Conservation (phyloP, 2,888 invertebrate species). For the Doris montereyensis region DNA sequence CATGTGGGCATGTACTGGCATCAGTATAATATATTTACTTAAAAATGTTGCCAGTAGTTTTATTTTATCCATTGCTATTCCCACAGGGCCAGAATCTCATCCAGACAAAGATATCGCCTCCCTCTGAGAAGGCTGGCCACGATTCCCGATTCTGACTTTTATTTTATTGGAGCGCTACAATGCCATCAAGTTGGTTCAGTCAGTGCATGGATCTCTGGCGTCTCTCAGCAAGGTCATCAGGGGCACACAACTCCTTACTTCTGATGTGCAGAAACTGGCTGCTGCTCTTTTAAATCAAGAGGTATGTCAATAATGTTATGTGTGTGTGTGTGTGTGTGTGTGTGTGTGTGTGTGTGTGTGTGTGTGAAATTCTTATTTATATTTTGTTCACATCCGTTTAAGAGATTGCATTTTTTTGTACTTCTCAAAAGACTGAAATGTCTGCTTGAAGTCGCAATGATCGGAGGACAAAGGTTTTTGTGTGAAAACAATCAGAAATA, state of each 20-base stretch:
- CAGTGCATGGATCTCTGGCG: slow-evolving; percentile 78
- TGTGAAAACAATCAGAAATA: too few relatives aligned
- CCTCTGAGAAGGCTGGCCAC: slow-evolving; percentile 65
- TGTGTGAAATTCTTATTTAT: too few relatives aligned
- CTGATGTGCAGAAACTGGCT: slow-evolving; percentile 74
- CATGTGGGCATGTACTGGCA: too few relatives aligned
- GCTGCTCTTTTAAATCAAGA: slow-evolving; percentile 76
- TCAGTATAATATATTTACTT: too few relatives aligned
- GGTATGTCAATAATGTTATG: too few relatives aligned
- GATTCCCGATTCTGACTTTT: slow-evolving; percentile 77
- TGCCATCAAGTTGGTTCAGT: slow-evolving; percentile 78
- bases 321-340: background rate
- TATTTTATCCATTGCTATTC: background rate
- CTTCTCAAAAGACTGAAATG: too few relatives aligned
- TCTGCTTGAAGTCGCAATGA: too few relatives aligned
- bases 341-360: background rate
- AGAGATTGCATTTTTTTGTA: too few relatives aligned
- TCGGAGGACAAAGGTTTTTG: too few relatives aligned
- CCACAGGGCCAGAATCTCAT: slow-evolving; percentile 71
- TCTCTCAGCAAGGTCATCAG: slow-evolving; percentile 78
- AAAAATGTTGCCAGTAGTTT: background rate
- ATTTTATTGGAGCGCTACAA: slow-evolving; percentile 79
- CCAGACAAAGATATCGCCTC: slow-evolving; percentile 67
- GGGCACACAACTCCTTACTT: slow-evolving; percentile 76
- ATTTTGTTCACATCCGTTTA: too few relatives aligned